A percentile compares a stretch with the other conserved stretches of the same genome.
phyloP scores from a whole-genome alignment of 2,113 vertebrate genomes.

The Empidonax alnorum region DNA sequence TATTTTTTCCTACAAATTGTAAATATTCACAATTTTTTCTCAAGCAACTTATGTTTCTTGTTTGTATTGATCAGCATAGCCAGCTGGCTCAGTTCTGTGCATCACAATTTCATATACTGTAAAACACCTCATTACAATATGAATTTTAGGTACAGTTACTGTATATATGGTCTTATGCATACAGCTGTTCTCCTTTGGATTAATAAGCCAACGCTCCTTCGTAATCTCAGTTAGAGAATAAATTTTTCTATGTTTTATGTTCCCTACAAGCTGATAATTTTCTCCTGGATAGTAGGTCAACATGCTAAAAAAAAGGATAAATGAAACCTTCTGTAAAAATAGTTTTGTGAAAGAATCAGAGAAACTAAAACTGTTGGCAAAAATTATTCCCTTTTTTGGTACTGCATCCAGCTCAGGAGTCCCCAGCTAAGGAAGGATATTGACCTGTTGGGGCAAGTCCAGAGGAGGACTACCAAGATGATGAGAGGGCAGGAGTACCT shows the following conservation, averaged over 20 bases:
- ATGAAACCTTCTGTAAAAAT: background rate
- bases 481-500: background rate
- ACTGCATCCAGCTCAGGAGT: background rate
- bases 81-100: background rate
- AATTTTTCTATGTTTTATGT: background rate
- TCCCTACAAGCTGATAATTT: background rate
- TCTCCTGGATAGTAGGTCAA: background rate
- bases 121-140: background rate
- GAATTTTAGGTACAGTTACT: background rate
- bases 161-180: background rate
- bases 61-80: background rate
- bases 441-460: background rate
- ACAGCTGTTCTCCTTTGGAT: background rate
- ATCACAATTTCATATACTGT: background rate
- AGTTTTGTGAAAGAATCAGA: background rate
- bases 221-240: background rate
- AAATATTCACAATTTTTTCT: background rate
- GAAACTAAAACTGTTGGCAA: background rate
- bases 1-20: background rate
- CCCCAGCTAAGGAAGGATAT: background rate
- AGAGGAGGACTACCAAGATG: background rate
- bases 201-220: background rate
- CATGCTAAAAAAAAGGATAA: background rate
- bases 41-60: background rate
- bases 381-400: background rate